Percentiles rank a stretch among this genome's conserved stretches.
Evolutionary conservation across 2,888 invertebrate genomes (phyloP).

Genomic region (Glaucopsyche alexis): DNA sequence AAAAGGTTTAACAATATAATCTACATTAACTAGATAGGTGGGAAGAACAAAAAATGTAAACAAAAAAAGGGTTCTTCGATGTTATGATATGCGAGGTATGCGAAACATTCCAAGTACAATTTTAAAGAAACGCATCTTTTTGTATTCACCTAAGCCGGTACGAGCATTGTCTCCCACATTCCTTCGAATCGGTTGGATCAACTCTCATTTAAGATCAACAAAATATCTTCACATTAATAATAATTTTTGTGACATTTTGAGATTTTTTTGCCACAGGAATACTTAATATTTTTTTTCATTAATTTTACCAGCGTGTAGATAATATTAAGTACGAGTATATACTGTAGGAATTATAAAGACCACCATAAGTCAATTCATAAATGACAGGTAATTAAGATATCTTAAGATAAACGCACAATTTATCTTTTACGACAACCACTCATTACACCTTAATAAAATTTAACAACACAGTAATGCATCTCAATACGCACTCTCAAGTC

Average conservation of each 20-base stretch:
- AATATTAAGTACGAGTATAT: too few species aligned
- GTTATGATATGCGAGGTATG: conserved; percentile 21
- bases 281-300: too few species aligned
- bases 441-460: conserved; percentile 14
- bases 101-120: conserved; percentile 26
- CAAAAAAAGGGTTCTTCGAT: conserved; percentile 21
- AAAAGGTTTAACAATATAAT: too few species aligned
- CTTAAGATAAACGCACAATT: background rate
- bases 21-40: background rate
- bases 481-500: background rate
- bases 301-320: too few species aligned
- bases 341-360: background rate
- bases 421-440: background rate
- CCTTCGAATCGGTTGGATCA: conserved; percentile 20
- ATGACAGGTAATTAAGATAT: background rate
- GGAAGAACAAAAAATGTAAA: conserved; percentile 8
- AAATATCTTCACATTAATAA: background rate
- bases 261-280: background rate
- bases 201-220: conserved; percentile 11
- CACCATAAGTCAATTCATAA: background rate
- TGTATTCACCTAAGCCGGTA: conserved; percentile 22
- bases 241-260: background rate
- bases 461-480: background rate
- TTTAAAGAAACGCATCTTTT: conserved; percentile 26
- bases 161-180: conserved; percentile 23